These are phyloP conservation scores for Caracal caracal DNA, from an alignment of 2,113 vertebrate genomes.

Conservation along the genomic window DNA sequence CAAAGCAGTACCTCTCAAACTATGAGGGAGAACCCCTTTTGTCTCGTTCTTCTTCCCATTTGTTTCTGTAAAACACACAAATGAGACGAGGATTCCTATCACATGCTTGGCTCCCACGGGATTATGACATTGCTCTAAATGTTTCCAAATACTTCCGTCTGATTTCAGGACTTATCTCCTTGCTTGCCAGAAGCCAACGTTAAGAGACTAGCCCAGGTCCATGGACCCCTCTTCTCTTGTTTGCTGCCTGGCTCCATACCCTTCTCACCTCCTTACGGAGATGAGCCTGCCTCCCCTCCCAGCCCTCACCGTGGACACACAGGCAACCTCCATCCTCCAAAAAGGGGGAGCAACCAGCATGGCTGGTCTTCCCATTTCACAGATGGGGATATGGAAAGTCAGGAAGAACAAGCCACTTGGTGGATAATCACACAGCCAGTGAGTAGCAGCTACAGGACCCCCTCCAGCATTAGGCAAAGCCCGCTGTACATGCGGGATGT, in stretches of 20 bases:
- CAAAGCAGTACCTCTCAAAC: background rate
- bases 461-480: background rate
- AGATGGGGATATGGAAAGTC: background rate
- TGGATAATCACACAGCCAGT: no score
- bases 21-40: background rate
- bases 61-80: background rate
- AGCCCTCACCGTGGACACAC: fast-evolving
- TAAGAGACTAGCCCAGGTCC: background rate
- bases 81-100: background rate
- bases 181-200: fast-evolving
- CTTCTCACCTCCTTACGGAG: background rate
- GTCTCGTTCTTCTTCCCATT: background rate
- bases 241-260: background rate
- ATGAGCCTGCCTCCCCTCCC: background rate
- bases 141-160: background rate
- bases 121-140: background rate
- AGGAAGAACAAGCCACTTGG: background rate
- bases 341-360: background rate
- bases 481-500: fast-evolving
- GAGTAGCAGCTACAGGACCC: background rate
- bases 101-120: background rate
- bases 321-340: background rate
- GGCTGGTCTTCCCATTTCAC: background rate
- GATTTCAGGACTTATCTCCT: background rate
- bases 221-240: fast-evolving